These are phyloP conservation scores for Heliconius cydno DNA, from an alignment of 2,888 invertebrate genomes.

Conservation along the genomic window DNA sequence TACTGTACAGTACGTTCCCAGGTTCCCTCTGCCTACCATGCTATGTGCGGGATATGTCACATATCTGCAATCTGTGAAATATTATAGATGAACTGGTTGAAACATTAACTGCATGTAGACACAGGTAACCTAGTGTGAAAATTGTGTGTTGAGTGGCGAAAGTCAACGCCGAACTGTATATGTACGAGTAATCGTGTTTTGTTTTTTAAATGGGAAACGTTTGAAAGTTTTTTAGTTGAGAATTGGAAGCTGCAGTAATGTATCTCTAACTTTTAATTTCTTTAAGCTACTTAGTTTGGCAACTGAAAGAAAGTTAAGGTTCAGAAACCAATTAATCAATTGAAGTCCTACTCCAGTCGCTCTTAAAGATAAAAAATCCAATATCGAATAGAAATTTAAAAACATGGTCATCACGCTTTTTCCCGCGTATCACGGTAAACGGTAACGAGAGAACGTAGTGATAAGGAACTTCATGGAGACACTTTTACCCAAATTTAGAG, in stretches of 20 bases:
- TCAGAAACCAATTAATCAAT: conserved; percentile 1
- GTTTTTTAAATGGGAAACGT: not conserved
- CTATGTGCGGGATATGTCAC: not conserved
- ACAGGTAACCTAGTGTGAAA: no score
- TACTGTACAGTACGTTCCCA: no score
- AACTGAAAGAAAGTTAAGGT: not conserved
- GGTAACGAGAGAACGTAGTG: not conserved
- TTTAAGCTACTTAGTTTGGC: not conserved
- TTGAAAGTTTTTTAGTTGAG: not conserved
- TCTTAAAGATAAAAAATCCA: conserved; percentile 23
- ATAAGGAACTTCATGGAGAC: not conserved
- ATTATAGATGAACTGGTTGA: not conserved
- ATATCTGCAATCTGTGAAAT: not conserved
- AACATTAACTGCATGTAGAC: no score
- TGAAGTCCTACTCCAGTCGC: not conserved
- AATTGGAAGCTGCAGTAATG: conserved; percentile 5
- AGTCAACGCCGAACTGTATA: not conserved
- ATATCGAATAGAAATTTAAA: conserved; percentile 21
- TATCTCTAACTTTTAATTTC: conserved; percentile 3
- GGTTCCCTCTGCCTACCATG: no score
- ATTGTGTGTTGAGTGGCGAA: not conserved
- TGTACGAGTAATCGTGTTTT: not conserved
- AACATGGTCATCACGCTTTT: not conserved
- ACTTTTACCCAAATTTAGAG: no score
- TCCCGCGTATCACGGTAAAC: not conserved